A percentile compares a stretch with the other conserved stretches of the same genome.
Conservation (phyloP, 1,140 invertebrate species). For the Lepidurus packardi region DNA sequence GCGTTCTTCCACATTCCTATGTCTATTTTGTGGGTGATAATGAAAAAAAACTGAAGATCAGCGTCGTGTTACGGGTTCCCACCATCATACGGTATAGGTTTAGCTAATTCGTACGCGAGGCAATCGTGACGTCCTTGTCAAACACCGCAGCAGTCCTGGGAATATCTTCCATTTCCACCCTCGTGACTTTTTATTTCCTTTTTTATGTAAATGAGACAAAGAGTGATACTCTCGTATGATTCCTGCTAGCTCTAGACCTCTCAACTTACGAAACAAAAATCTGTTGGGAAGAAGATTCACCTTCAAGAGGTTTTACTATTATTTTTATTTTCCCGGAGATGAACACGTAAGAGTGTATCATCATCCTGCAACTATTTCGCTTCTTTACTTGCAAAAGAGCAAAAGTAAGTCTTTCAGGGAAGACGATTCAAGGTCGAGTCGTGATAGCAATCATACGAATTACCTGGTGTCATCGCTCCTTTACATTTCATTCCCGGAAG, state of each 20-base stretch:
- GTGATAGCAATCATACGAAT: not conserved
- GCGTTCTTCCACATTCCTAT: slow-evolving; percentile 1
- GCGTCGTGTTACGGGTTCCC: not conserved
- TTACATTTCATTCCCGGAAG: not conserved
- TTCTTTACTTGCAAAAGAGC: not conserved
- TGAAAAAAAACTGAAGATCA: not conserved
- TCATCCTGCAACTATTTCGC: not conserved
- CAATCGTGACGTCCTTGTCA: too few relatives aligned
- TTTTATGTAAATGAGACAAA: too few relatives aligned
- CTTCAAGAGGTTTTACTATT: too few relatives aligned
- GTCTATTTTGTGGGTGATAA: not conserved
- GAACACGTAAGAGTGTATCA: not conserved
- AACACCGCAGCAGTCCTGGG: too few relatives aligned
- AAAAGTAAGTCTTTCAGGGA: not conserved
- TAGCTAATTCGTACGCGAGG: too few relatives aligned
- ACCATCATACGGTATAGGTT: not conserved
- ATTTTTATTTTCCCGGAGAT: too few relatives aligned
- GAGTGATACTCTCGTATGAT: too few relatives aligned
- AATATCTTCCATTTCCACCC: too few relatives aligned
- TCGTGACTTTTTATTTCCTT: too few relatives aligned
- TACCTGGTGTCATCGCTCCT: not conserved
- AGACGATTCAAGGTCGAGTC: not conserved
- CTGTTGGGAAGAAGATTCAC: too few relatives aligned
- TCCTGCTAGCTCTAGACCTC: too few relatives aligned
- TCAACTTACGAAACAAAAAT: too few relatives aligned